Percentiles rank a stretch among this genome's conserved stretches.
These are phyloP conservation scores for Adrianichthys oophorus DNA, from an alignment of 2,797 vertebrate species.

Conservation along the genomic window DNA sequence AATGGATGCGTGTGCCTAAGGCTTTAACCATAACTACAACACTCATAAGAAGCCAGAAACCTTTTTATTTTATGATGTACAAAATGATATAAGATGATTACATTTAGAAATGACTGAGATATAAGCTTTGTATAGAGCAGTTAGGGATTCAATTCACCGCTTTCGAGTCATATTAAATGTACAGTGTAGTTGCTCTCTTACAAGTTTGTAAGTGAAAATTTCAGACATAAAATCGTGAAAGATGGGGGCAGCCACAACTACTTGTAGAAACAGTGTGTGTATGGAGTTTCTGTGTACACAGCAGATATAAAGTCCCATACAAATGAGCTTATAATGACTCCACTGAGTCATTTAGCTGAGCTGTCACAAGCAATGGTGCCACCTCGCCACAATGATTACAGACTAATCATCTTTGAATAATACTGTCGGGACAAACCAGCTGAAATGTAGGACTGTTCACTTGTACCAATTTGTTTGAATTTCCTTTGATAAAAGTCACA, in stretches of 20 bases:
- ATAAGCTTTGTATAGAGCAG: no score
- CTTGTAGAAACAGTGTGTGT: background rate
- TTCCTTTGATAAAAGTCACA: background rate
- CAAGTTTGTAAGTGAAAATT: background rate
- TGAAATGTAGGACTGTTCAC: background rate
- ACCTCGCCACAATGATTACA: conserved; percentile 8
- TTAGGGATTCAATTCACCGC: no score
- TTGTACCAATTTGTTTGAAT: background rate
- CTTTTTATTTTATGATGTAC: no score
- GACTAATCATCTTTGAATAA: conserved; percentile 5
- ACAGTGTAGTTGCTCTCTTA: background rate
- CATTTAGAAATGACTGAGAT: no score
- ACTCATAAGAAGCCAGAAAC: no score
- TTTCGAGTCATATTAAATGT: no score
- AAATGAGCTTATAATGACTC: conserved; percentile 15
- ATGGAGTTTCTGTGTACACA: background rate
- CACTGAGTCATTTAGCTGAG: conserved; percentile 6
- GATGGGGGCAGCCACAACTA: no score
- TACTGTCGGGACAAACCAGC: background rate
- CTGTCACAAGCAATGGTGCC: background rate
- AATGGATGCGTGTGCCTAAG: no score
- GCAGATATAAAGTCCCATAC: background rate
- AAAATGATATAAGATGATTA: no score
- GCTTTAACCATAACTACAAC: no score
- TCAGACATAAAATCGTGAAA: no score